Evolutionary conservation across 1,140 invertebrate species (phyloP), one percentile per base, ranked within the genome.

Genomic region (Drosophila ercepeae): DNA sequence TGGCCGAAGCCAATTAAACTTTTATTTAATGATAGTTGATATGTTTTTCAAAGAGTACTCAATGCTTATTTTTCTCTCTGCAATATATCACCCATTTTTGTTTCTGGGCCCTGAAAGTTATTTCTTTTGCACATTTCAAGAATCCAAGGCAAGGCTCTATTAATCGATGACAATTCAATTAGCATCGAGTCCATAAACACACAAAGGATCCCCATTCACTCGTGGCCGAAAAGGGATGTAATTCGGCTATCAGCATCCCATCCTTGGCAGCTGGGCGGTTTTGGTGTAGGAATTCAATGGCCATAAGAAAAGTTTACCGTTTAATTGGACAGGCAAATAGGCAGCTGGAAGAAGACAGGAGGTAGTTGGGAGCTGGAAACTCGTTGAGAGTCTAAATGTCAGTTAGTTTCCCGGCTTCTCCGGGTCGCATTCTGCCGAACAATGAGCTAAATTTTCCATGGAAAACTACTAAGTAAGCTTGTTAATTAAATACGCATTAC

Each of bases 401-500:
- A 75, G 75, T 67, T 44, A 51, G 69, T 51, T 50, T 27, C 9
- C 51, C 25, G 49, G 36, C 34, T 14, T 3, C 36, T 4, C 42
- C 36, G 44, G 29, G 36, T 61, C 65, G 42, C 50, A 14, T 45
- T 57, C 67, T 27, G 34, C 25, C 59, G 29, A 78, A 79, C 72
- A 81, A 73, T 77, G 81, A 78, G 69, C 72, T 73, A 76, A 76
- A 86, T 84, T 86, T 83, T 73, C 72, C 72, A 86, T 81, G 81
- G 72, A 73, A 86, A 84, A 84, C 81, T 81, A 86, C 81, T 73
- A 86, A 88, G 76, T 77, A 84, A 84, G 81, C 81, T 81, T 86
- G 82, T 84, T 84, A 84, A 84, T 84, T 84, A 84, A 86, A 81
- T 84, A 84, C 81, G 81, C 82, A 84, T 84, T 84, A 67, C 81